Base-by-base conservation (phyloP, 2,888 invertebrate genomes). In the Pollenia labialis region DNA sequence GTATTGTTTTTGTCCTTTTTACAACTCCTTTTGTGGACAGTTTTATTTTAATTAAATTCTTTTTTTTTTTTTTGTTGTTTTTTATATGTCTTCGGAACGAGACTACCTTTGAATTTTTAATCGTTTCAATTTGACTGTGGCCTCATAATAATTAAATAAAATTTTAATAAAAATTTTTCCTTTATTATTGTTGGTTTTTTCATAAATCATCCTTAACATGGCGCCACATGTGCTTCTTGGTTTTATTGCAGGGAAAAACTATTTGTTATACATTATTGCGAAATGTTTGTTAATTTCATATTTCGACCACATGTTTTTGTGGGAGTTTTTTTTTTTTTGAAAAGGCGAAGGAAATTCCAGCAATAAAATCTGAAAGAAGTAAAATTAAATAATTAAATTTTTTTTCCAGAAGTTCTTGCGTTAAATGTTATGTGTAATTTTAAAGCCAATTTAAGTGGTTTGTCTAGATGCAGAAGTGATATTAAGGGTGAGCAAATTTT, bases 91-190 rank as follows among this genome's bases (percentile, higher is more conserved):
- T 50, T 32, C 48, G 10, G 1, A 11, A 0, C 12, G 44, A 32
- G 66, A 87, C 76, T 81, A 87, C 23, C 86, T 87, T 71, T 83
- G 76, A n/a, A 62, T 77, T 48, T 81, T 83, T 54, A 87, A 81
- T 60, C 76, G 76, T 72, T 84, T 87, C 42, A 84, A 76, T 60
- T 84, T 87, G 11, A 79, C 79, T 18, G 44, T 69, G 23, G 48
- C 64, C 50, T 82, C 85, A 50, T 64, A 50, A 69, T 32, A 56
- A 23, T 64, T 69, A 48, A 68, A 68, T 76, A 80, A 80, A 52
- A 80, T 80, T 75, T 83, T 80, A 42, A 58, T 72, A 54, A 76
- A 66, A 52, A 76, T 80, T 52, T 83, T 80, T 71, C 46, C 71
- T 48, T 60, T 83, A 40, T 66, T 71, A 56, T 68, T 74, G 14